Evolutionary conservation across 2,888 invertebrate genomes (phyloP), one percentile per base, ranked within the genome.

Genomic region (Agriotes lineatus): DNA sequence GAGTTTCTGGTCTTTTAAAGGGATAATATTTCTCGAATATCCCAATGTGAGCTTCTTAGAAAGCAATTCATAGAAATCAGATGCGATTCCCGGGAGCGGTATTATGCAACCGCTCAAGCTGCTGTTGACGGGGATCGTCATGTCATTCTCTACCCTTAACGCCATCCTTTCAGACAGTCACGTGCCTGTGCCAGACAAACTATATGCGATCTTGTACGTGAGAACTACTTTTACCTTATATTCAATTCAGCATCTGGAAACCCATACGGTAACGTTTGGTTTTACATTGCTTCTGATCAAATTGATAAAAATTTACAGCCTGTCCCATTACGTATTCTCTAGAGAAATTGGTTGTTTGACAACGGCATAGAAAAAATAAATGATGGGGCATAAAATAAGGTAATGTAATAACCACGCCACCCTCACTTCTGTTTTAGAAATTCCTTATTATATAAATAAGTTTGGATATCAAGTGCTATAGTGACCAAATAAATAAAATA

Each of bases 21-120:
- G 19, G 16, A 52, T 50, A 50, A 50, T 39, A 52, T 50, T 45
- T 59, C 45, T 25, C 37, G 48, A 54, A 62, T 54, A 52, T 52
- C 39, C 42, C 14, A 18, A 12, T 56, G 16, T 33, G 37, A 5
- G 16, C n/a, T 58, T 63, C 64, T 72, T 73, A 75, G 75, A 16
- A 48, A 22, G 74, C 76, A 75, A 74, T 76, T 77, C 76, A 76
- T 76, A 78, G 77, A 79, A 80, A 79, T 77, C 79, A 76, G 74
- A 79, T 77, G 77, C 67, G 72, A 75, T 74, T 71, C 69, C 66
- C 59, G 50, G 19, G 48, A 70, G 54, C 61, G 63, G 68, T 73
- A 63, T 73, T 73, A 75, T 75, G 70, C 63, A 69, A 60, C 60
- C 69, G 68, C 73, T 72, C 71, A 72, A 74, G 72, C 72, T 72